Percentiles rank a stretch among this genome's conserved stretches.
Evolutionary conservation across 1,140 invertebrate genomes (phyloP).

Genomic region (Sitobion miscanthi): DNA sequence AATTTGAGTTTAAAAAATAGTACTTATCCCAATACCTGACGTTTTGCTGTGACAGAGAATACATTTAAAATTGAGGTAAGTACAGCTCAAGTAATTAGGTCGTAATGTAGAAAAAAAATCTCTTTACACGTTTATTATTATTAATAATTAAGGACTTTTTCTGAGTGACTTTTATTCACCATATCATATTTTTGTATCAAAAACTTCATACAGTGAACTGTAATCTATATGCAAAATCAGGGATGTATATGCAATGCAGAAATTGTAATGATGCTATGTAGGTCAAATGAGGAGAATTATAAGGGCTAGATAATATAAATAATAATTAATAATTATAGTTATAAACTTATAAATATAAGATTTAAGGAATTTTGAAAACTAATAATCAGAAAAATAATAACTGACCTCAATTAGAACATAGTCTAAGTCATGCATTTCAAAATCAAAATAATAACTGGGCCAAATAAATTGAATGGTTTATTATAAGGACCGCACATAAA

Average conservation of each 20-base stretch:
- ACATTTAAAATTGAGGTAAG: not conserved
- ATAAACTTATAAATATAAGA: not conserved
- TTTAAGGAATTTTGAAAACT: too few relatives aligned
- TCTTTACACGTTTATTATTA: not conserved
- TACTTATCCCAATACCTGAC: not conserved
- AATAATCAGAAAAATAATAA: not conserved
- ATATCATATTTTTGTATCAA: not conserved
- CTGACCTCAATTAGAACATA: not conserved
- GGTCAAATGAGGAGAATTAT: too few relatives aligned
- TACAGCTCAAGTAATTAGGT: not conserved
- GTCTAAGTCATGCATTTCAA: not conserved
- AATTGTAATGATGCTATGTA: not conserved
- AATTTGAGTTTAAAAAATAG: not conserved
- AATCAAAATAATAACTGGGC: too few relatives aligned
- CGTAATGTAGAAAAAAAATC: not conserved
- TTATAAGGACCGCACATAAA: too few relatives aligned
- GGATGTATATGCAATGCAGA: not conserved
- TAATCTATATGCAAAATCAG: not conserved
- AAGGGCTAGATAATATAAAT: not conserved
- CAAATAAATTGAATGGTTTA: too few relatives aligned
- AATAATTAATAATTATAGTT: not conserved
- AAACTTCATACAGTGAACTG: not conserved
- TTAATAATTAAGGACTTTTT: not conserved
- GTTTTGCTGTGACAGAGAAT: not conserved
- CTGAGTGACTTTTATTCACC: not conserved